Conservation (phyloP, 1,140 invertebrate genomes). For the Drosophila orosa region DNA sequence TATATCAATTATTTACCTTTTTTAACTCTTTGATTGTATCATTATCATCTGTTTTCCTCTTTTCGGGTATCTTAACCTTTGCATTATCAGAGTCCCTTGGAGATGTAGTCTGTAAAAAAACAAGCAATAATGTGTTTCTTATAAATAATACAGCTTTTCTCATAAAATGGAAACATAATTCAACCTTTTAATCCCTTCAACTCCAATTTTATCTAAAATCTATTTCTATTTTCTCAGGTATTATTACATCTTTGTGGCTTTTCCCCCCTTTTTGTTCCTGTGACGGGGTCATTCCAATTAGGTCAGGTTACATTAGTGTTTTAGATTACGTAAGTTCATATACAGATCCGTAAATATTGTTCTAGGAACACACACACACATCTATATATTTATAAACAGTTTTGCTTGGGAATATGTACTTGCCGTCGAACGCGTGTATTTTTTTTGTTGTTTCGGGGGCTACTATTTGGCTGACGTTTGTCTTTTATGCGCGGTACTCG, state of each 20-base stretch:
- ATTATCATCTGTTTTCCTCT: conserved; percentile 87
- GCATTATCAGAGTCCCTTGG: conserved; percentile 85
- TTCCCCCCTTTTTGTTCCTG: neutral
- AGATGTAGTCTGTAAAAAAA: conserved; percentile 48
- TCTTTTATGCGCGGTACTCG: conserved; percentile 57
- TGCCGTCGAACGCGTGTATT: conserved; percentile 52
- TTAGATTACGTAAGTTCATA: conserved; percentile 42
- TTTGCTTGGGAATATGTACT: conserved; percentile 59
- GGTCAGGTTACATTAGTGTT: conserved; percentile 34
- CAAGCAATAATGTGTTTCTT: neutral
- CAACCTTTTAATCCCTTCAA: conserved; percentile 3
- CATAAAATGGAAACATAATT: conserved; percentile 2
- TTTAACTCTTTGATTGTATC: conserved; percentile 89
- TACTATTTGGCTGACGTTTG: conserved; percentile 66
- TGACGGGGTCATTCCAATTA: conserved; percentile 8
- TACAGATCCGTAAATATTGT: conserved; percentile 40
- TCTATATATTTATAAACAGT: conserved; percentile 46
- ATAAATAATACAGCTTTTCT: neutral
- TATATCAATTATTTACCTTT: conserved; percentile 85
- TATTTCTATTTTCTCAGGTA: conserved; percentile 13
- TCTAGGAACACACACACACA: conserved; percentile 23
- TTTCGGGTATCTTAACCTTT: conserved; percentile 87
- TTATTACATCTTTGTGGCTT: conserved; percentile 13
- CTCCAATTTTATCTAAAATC: neutral
- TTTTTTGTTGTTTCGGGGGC: conserved; percentile 48